Evolutionary conservation across 1,140 invertebrate species (phyloP).

Genomic region (Ctenoplectra terminalis): DNA sequence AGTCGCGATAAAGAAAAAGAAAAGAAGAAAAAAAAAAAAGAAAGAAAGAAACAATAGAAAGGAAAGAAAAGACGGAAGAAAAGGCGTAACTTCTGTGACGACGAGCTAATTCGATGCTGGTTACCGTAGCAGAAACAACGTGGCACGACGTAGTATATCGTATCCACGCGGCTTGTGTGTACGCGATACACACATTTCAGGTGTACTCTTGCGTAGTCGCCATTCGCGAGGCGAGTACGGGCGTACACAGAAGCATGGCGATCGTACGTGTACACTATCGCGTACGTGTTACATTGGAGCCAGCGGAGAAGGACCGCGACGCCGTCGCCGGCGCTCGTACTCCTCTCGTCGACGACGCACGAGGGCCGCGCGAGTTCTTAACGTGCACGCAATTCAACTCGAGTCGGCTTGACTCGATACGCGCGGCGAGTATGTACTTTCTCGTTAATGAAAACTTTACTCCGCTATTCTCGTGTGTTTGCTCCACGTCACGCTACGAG

Average conservation of each 20-base stretch:
- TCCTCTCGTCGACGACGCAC: constrained; percentile 15
- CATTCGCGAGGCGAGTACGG: not conserved
- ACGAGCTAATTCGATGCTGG: not conserved
- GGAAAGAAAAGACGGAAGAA: no score
- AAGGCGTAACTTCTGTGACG: not conserved
- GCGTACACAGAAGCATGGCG: no score
- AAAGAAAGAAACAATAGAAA: no score
- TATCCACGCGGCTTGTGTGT: not conserved
- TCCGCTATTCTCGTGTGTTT: constrained; percentile 3
- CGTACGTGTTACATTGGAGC: not conserved
- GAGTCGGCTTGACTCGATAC: constrained; percentile 40
- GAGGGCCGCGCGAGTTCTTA: constrained; percentile 43
- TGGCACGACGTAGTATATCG: not conserved
- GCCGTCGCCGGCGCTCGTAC: not conserved
- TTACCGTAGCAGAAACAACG: constrained; percentile 6
- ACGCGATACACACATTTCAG: not conserved
- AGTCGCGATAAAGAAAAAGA: not conserved
- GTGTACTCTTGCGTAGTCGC: constrained; percentile 3
- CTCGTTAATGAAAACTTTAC: constrained; percentile 73
- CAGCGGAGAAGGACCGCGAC: not conserved
- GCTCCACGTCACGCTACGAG: no score
- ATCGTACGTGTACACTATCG: not conserved
- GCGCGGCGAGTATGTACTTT: constrained; percentile 57
- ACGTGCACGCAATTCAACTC: constrained; percentile 47
- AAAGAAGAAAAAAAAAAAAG: not conserved